Evolutionary conservation across 1,140 invertebrate species (phyloP), one percentile per base, ranked within the genome.

Genomic region (Drosophila setifemur): DNA sequence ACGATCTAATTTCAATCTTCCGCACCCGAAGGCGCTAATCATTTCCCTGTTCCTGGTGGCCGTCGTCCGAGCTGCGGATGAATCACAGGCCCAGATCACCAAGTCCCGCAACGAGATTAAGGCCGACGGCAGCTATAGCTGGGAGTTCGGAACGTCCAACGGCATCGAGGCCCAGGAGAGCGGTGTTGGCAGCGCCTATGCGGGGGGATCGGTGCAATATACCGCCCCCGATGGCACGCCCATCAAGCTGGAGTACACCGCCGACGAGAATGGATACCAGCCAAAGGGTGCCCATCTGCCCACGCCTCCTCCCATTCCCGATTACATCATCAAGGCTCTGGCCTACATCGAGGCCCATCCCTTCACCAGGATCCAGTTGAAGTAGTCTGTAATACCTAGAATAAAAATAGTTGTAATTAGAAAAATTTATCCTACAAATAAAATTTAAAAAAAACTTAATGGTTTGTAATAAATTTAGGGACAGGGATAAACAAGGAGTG

Each of bases 261-360:
- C 96, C 21, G 95, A 96, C 72, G 94, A 96, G 81, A 94, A 94
- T 61, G 95, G 95, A 12, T 96, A 95, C 91, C 93, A 93, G 44
- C 94, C 95, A 0, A 90, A 92, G 35, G 95, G 95, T 6, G 93
- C 92, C 4, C 95, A 96, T 85, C 90, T 96, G 11, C 95, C 96
- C 35, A 95, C 95, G 1, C 94, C 95, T 9, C 95, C 95, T 25
- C 89, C 92, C 93, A 97, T 91, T 96, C 97, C 91, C 95, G 93
- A 78, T 31, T 93, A 92, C 54, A 94, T 95, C 45, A 91, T 92
- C 53, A 92, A 91, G 68, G 91, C 92, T 6, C 85, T 95, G 28
- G 93, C 92, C 26, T 93, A 92, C 64, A 91, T 94, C 54, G 92
- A 92, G 57, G 73, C 91, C 8, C 89, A 92, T 57, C 92, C 92